Evolutionary conservation across 53 echinoderm and acorn worm species (phyloP).

Genomic region (Actinopyga echinites): DNA sequence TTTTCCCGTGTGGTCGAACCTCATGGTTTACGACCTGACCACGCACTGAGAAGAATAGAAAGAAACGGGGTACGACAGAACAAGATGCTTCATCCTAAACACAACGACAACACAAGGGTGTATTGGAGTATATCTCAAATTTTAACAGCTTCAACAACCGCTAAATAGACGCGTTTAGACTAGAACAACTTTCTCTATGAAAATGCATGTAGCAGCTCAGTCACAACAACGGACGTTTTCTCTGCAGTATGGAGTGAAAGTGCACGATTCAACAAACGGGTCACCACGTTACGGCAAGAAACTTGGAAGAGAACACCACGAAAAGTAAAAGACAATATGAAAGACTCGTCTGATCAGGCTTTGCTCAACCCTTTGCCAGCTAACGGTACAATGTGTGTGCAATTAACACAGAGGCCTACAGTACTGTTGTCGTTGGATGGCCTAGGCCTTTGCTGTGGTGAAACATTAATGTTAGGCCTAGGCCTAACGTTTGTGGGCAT

Average conservation of each 20-base stretch:
- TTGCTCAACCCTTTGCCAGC: too few species aligned
- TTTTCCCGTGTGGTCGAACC: constrained; percentile 1
- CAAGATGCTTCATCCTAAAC: not conserved
- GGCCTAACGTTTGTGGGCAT: too few species aligned
- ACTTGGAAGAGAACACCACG: not conserved
- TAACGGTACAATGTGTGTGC: too few species aligned
- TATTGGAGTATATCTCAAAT: not conserved
- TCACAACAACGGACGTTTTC: constrained; percentile 5
- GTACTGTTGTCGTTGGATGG: too few species aligned
- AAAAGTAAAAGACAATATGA: not conserved
- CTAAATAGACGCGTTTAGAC: not conserved
- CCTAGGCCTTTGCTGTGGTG: too few species aligned
- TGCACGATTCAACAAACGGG: too few species aligned
- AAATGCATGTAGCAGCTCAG: not conserved
- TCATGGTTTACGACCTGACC: not conserved
- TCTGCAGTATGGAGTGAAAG: not conserved
- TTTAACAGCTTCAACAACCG: not conserved
- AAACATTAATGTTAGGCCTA: too few species aligned
- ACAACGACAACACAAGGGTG: not conserved
- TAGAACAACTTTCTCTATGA: not conserved
- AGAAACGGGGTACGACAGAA: not conserved
- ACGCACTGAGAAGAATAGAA: not conserved
- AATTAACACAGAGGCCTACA: too few species aligned
- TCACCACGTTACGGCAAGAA: not conserved
- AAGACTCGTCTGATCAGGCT: too few species aligned